Evolutionary conservation across 92 coral and sea anemone genomes (phyloP).

Genomic region (Porites divaricata): DNA sequence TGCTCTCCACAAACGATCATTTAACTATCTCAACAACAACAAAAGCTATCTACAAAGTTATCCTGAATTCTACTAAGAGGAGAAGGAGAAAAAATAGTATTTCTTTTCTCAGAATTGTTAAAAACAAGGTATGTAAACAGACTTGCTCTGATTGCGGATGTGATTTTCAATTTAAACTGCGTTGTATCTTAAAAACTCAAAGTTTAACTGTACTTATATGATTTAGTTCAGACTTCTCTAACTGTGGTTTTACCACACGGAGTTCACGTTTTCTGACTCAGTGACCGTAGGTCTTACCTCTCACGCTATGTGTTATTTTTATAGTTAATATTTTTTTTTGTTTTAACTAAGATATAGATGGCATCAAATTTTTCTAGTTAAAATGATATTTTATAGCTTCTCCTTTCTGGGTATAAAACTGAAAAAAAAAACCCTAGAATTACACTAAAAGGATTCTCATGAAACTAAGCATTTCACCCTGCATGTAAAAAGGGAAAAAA

Average conservation of each 20-base stretch:
- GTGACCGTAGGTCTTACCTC: background rate
- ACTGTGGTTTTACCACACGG: background rate
- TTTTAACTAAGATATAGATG: background rate
- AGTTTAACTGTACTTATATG: background rate
- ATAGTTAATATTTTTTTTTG: background rate
- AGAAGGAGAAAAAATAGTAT: background rate
- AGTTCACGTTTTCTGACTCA: background rate
- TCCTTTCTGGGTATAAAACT: background rate
- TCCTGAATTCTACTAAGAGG: background rate
- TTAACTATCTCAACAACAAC: background rate
- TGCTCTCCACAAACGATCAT: background rate
- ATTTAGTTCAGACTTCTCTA: background rate
- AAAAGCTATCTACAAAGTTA: background rate
- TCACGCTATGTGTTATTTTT: background rate
- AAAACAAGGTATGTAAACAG: constrained; percentile 24
- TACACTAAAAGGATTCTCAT: background rate
- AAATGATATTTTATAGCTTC: background rate
- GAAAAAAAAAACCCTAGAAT: background rate
- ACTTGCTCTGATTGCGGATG: background rate
- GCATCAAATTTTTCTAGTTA: background rate
- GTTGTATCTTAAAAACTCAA: background rate
- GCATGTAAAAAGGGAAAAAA: background rate
- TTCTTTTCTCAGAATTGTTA: background rate
- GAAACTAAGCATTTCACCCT: background rate
- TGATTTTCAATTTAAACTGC: background rate